Evolutionary conservation across 2,113 vertebrate species (phyloP), one percentile per base, ranked within the genome.

Genomic region (Sprattus sprattus): DNA sequence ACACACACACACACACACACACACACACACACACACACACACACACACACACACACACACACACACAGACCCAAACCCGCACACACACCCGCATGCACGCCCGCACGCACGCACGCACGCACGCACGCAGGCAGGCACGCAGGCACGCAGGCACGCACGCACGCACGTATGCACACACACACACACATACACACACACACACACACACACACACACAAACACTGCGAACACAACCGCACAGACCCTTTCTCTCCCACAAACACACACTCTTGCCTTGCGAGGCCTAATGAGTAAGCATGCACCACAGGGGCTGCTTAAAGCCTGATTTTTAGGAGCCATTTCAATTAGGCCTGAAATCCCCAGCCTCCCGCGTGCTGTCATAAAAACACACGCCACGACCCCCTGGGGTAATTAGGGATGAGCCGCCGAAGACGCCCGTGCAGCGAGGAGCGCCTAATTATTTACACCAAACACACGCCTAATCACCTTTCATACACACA

Each of bases 271-370:
- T 28, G 39, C 28, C 13, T 32, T 10, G 71, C 10, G 13, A 16
- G 32, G 60, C 82, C 82, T 90, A 85, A 90, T 87, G 88, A 85
- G 67, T 81, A 83, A 83, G 87, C 83, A 84, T 84, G 57, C 11
- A 78, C 83, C 81, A 81, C 39, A 49, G 87, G 89, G 89, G 87
- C 81, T 54, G 50, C 52, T 45, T 67, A 39, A 84, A 71, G 67
- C 81, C 85, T 86, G 54, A 60, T 85, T 82, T 85, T 84, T 71
- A 64, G 86, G 82, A 83, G 85, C 78, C 46, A 84, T 88, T 88
- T 88, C 87, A 88, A 88, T 88, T 88, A 88, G 82, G 81, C 46
- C 83, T 78, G 10, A 78, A 88, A 84, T 64, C 87, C 85, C 85
- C 88, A 85, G 25, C 71, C 71, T 15, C 28, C 71, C 71, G n/a